A percentile compares a stretch with the other conserved stretches of the same genome.
phyloP scores from a whole-genome alignment of 2,113 vertebrate species.

The Sciurus niger region DNA sequence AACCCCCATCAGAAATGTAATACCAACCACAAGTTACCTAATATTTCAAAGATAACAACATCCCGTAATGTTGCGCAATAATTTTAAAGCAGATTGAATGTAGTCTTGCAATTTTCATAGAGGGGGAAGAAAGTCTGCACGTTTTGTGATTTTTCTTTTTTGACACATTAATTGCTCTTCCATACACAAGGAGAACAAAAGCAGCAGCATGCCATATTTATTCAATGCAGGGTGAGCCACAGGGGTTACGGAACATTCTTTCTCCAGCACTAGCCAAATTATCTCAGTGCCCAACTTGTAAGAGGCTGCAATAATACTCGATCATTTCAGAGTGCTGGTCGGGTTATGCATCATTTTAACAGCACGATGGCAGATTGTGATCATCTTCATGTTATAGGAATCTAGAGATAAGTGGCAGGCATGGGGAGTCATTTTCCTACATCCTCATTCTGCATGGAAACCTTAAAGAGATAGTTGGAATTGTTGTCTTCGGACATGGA shows the following conservation, averaged over 20 bases:
- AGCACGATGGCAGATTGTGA: slow-evolving; percentile 91
- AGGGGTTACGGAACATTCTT: slow-evolving; percentile 89
- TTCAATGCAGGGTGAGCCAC: slow-evolving; percentile 90
- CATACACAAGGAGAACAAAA: slow-evolving; percentile 87
- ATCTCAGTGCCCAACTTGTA: slow-evolving; percentile 92
- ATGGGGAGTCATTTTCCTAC: slow-evolving; percentile 88
- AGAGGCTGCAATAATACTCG: slow-evolving; percentile 91
- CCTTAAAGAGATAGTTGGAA: slow-evolving; percentile 85
- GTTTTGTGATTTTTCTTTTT: slow-evolving; percentile 88
- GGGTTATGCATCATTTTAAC: slow-evolving; percentile 92
- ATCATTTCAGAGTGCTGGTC: slow-evolving; percentile 90
- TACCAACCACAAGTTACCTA: slow-evolving; percentile 75
- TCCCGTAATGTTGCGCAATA: slow-evolving; percentile 80
- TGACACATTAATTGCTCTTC: slow-evolving; percentile 92
- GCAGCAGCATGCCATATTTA: slow-evolving; percentile 90
- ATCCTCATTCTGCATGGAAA: slow-evolving; percentile 81
- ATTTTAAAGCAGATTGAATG: slow-evolving; percentile 86
- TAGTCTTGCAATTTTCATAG: slow-evolving; percentile 85
- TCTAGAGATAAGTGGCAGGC: slow-evolving; percentile 88
- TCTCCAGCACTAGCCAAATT: slow-evolving; percentile 91
- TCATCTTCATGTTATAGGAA: slow-evolving; percentile 91
- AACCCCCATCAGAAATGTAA: slow-evolving; percentile 56
- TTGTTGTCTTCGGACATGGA: background rate
- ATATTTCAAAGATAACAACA: slow-evolving; percentile 86
- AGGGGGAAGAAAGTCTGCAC: slow-evolving; percentile 83